These are phyloP conservation scores for Trissolcus japonicus DNA, from an alignment of 2,888 invertebrate genomes.

Conservation along the genomic window DNA sequence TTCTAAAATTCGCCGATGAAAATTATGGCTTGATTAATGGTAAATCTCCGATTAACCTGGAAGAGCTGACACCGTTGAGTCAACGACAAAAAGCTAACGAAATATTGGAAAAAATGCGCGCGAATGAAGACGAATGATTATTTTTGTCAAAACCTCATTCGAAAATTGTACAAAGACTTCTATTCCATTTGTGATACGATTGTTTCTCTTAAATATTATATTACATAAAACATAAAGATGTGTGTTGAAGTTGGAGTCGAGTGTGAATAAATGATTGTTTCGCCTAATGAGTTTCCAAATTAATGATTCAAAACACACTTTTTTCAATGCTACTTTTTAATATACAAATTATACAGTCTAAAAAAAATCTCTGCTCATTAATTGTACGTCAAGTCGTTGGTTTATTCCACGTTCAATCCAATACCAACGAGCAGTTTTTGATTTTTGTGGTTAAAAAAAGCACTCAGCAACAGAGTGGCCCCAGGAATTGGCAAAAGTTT, in stretches of 20 bases:
- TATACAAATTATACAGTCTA: no score
- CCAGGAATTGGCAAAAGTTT: constrained; percentile 80
- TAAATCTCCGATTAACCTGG: constrained; percentile 64
- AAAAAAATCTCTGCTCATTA: no score
- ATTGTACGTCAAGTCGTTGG: constrained; percentile 10
- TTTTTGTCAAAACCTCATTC: neutral
- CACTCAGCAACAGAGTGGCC: constrained; percentile 81
- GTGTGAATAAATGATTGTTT: constrained; percentile 21
- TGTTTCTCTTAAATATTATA: neutral
- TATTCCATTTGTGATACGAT: constrained; percentile 19
- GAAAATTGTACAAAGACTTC: constrained; percentile 3
- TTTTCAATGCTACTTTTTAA: no score
- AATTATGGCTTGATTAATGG: constrained; percentile 82
- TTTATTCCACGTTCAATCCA: constrained; percentile 79
- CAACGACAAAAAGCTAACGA: constrained; percentile 66
- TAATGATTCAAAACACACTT: no score
- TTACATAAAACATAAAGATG: neutral
- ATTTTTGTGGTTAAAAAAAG: constrained; percentile 81
- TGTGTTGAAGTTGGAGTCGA: neutral
- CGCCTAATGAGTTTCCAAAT: neutral
- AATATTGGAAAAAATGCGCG: constrained; percentile 60
- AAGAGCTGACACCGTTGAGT: constrained; percentile 63
- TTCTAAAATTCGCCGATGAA: constrained; percentile 88
- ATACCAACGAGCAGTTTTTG: constrained; percentile 80
- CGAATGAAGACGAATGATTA: constrained; percentile 69